phyloP scores from a whole-genome alignment of 1,140 invertebrate species.

The Colletes gigas region DNA sequence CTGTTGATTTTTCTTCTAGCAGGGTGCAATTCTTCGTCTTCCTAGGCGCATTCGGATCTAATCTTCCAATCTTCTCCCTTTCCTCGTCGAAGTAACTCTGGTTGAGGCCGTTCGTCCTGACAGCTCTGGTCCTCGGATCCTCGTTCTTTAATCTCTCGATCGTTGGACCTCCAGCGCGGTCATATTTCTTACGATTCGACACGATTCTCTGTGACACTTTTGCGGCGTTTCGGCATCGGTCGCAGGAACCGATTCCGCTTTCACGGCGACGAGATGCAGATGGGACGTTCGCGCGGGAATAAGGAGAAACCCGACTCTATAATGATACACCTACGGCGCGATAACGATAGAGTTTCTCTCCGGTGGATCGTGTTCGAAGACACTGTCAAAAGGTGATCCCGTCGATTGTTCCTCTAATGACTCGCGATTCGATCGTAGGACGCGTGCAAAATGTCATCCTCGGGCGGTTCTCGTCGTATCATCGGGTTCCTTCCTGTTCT shows the following conservation, averaged over 20 bases:
- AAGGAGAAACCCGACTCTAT: constrained; percentile 30
- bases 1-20: constrained; percentile 4
- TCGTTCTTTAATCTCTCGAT: neutral
- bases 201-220: constrained; percentile 23
- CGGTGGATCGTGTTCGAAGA: neutral
- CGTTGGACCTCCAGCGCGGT: neutral
- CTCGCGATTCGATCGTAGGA: constrained; percentile 7
- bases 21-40: constrained; percentile 3
- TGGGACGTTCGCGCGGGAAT: constrained; percentile 6
- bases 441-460: constrained; percentile 12
- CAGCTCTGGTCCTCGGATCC: constrained; percentile 4
- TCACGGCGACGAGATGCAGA: constrained; percentile 41
- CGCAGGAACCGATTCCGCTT: constrained; percentile 46
- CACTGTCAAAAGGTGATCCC: neutral
- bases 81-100: too few relatives aligned
- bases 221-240: neutral
- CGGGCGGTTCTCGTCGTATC: neutral
- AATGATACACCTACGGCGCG: constrained; percentile 46
- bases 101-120: neutral
- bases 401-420: constrained; percentile 20
- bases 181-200: neutral
- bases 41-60: neutral
- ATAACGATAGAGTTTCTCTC: constrained; percentile 27
- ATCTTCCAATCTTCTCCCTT: too few relatives aligned
- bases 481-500: neutral